Conservation (phyloP, 2,797 vertebrate species). For the Xenopus petersii region DNA sequence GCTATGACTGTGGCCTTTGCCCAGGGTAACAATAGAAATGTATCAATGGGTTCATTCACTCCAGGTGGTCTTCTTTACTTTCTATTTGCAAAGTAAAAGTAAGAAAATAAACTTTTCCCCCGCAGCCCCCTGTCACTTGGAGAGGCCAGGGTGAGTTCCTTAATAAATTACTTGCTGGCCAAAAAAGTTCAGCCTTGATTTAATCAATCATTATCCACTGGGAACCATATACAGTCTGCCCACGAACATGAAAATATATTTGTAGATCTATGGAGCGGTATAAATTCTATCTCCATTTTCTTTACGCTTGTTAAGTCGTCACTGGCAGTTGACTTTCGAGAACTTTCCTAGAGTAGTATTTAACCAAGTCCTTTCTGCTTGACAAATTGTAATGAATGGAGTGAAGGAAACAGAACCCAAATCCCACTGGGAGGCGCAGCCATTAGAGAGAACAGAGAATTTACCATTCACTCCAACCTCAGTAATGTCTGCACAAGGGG, state of each 20-base stretch:
- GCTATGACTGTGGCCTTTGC: too few species aligned
- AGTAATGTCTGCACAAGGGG: too few species aligned
- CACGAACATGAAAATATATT: conserved; percentile 14
- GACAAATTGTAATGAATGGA: background rate
- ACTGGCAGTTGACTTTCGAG: background rate
- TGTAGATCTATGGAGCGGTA: conserved; percentile 23
- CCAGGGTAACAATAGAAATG: background rate
- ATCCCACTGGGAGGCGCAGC: too few species aligned
- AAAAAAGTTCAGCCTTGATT: conserved; percentile 34
- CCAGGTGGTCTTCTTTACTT: conserved; percentile 34
- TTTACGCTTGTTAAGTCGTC: too few species aligned
- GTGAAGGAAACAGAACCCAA: background rate
- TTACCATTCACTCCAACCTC: too few species aligned
- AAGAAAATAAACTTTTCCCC: conserved; percentile 28
- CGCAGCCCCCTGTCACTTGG: conserved; percentile 18
- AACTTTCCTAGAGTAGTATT: background rate
- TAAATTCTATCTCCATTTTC: conserved; percentile 19
- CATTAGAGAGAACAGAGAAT: too few species aligned
- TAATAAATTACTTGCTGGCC: conserved; percentile 41
- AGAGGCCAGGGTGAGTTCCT: conserved; percentile 5
- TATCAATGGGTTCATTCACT: conserved; percentile 31
- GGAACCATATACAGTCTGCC: conserved; percentile 23
- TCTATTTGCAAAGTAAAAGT: background rate
- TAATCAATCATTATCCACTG: conserved; percentile 29
- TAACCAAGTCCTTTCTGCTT: conserved; percentile 8